Percentiles rank a stretch among this genome's conserved stretches.
phyloP scores from a whole-genome alignment of 2,888 invertebrate genomes.

The Drosophila subquinaria region DNA sequence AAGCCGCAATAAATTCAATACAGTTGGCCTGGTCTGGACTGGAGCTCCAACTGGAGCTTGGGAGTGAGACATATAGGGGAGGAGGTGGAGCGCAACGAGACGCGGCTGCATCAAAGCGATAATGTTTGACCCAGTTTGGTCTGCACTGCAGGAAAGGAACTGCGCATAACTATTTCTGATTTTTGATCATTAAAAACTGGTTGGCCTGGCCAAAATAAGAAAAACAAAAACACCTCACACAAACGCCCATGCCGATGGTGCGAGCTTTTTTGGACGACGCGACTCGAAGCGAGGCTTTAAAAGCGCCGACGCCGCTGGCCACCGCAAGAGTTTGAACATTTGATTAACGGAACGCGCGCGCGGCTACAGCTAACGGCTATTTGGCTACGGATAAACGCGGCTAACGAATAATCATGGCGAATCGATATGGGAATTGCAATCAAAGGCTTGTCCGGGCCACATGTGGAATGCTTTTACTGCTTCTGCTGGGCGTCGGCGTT shows the following conservation, averaged over 20 bases:
- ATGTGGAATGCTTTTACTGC: conserved; percentile 76
- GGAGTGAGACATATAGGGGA: conserved; percentile 2
- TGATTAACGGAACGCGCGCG: conserved; percentile 67
- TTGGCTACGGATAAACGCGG: conserved; percentile 4
- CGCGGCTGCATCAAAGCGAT: conserved; percentile 66
- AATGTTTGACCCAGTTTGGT: conserved; percentile 79
- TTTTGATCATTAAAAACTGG: conserved; percentile 83
- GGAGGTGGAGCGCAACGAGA: conserved; percentile 12
- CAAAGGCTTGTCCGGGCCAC: background rate
- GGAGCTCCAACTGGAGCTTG: conserved; percentile 15
- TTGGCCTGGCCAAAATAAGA: conserved; percentile 56
- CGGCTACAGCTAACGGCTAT: conserved; percentile 19
- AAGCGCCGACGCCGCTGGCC: conserved; percentile 66
- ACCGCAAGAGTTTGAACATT: conserved; percentile 70
- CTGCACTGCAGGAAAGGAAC: conserved; percentile 75
- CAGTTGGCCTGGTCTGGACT: conserved; percentile 17
- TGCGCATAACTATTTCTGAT: conserved; percentile 62
- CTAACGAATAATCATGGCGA: conserved; percentile 36
- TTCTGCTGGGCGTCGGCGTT: conserved; percentile 33
- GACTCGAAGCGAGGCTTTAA: conserved; percentile 64
- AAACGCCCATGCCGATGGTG: conserved; percentile 53
- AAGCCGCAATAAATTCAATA: conserved; percentile 1
- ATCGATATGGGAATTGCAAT: conserved; percentile 34
- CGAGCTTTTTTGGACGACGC: conserved; percentile 50
- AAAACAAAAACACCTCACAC: conserved; percentile 39